Conservation (phyloP, 2,888 invertebrate species). For the Apomyelois bistriatella region DNA sequence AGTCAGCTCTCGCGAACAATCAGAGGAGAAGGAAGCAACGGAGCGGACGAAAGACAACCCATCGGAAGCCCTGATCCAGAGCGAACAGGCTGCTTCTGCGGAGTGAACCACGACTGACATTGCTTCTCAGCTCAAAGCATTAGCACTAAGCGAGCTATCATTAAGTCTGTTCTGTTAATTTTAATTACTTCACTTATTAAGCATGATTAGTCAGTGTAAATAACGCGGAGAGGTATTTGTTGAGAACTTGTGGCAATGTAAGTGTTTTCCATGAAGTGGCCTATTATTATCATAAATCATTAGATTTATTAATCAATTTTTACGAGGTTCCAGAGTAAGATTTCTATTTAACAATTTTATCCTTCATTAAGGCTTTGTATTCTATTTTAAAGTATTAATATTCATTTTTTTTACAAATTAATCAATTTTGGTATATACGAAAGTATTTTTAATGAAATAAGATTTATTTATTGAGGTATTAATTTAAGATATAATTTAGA, state of each 20-base stretch:
- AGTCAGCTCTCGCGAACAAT: slow-evolving; percentile 64
- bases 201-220: slow-evolving; percentile 69
- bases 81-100: slow-evolving; percentile 58
- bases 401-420: slow-evolving; percentile 44
- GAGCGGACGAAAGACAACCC: slow-evolving; percentile 57
- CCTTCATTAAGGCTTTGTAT: slow-evolving; percentile 60
- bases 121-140: slow-evolving; percentile 72
- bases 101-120: slow-evolving; percentile 47
- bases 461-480: slow-evolving; percentile 29
- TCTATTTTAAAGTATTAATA: slow-evolving; percentile 66
- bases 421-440: slow-evolving; percentile 33
- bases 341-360: slow-evolving; percentile 64
- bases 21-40: slow-evolving; percentile 53
- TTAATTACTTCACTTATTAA: slow-evolving; percentile 64
- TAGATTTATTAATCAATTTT: slow-evolving; percentile 46
- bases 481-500: slow-evolving; percentile 21
- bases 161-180: slow-evolving; percentile 64
- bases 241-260: slow-evolving; percentile 57
- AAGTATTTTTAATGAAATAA: slow-evolving; percentile 29
- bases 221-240: slow-evolving; percentile 63
- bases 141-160: slow-evolving; percentile 71
- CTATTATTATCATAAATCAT: slow-evolving; percentile 57
- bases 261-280: slow-evolving; percentile 61
- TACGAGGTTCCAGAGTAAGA: slow-evolving; percentile 64
- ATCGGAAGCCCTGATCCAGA: slow-evolving; percentile 66